A percentile compares a stretch with the other conserved stretches of the same genome.
Conservation (phyloP, 2,797 vertebrate species). For the Sebastes iracundus region DNA sequence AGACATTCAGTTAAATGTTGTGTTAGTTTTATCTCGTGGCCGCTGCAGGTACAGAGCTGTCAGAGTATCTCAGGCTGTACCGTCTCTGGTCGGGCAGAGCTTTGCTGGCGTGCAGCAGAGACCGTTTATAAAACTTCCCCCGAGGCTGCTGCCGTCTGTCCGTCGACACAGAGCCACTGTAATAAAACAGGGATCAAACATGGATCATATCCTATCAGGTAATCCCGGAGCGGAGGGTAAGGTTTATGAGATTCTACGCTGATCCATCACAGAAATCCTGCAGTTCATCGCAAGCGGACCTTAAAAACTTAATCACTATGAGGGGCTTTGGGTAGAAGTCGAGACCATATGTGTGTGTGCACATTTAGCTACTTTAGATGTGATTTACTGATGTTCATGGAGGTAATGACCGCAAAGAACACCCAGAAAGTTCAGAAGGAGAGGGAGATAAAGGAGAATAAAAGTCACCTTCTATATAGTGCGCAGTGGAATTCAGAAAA, state of each 20-base stretch:
- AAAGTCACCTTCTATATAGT: background rate
- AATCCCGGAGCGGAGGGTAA: slow-evolving; percentile 28
- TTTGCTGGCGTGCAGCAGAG: background rate
- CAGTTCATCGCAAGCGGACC: slow-evolving; percentile 24
- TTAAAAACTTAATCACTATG: slow-evolving; percentile 44
- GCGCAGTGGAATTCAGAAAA: background rate
- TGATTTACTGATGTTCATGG: background rate
- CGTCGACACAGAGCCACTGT: background rate
- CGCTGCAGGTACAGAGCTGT: background rate
- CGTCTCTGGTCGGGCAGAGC: background rate
- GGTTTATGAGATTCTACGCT: slow-evolving; percentile 21
- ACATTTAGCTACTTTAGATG: background rate
- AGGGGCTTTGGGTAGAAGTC: background rate
- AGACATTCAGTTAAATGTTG: background rate
- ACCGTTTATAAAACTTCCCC: background rate
- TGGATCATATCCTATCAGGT: slow-evolving; percentile 46
- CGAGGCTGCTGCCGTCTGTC: background rate
- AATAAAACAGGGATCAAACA: slow-evolving; percentile 65
- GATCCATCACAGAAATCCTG: slow-evolving; percentile 50
- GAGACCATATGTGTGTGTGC: background rate
- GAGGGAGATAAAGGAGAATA: background rate
- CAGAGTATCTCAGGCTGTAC: background rate
- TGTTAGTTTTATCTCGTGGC: background rate
- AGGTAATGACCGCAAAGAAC: background rate
- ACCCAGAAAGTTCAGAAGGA: background rate